These are phyloP conservation scores for Chitala chitala DNA, from an alignment of 2,113 vertebrate genomes.

Conservation along the genomic window DNA sequence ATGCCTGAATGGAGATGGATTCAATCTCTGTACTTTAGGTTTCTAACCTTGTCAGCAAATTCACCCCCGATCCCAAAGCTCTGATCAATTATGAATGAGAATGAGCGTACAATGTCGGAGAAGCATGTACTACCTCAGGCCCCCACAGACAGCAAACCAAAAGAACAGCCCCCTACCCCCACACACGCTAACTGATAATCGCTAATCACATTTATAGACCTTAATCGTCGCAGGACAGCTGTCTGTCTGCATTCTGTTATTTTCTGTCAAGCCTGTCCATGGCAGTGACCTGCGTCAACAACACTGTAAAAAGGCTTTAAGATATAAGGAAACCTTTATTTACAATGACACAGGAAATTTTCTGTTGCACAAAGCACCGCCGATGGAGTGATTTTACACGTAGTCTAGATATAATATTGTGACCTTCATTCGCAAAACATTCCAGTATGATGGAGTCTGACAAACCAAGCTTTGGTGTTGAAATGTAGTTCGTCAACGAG, in stretches of 20 bases:
- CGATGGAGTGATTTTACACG: too few relatives aligned
- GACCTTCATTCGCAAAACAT: neutral
- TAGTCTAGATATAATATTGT: neutral
- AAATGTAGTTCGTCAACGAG: too few relatives aligned
- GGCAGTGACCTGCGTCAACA: neutral
- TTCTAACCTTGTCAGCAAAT: slow-evolving; percentile 52
- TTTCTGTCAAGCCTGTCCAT: neutral
- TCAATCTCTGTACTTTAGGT: neutral
- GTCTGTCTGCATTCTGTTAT: neutral
- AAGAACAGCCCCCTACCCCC: neutral
- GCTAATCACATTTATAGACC: slow-evolving; percentile 2
- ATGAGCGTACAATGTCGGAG: neutral
- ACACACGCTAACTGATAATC: too few relatives aligned
- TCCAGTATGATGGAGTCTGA: neutral
- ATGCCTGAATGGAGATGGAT: neutral
- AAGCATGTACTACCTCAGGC: slow-evolving; percentile 7
- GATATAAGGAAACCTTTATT: neutral
- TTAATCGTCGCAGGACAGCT: neutral
- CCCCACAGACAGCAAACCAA: neutral
- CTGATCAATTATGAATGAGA: slow-evolving; percentile 64
- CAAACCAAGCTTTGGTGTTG: neutral
- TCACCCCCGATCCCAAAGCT: slow-evolving; percentile 47
- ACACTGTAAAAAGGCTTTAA: neutral
- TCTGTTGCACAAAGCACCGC: too few relatives aligned
- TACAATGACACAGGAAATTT: too few relatives aligned